These are phyloP conservation scores for Papilio machaon DNA, from an alignment of 1,140 invertebrate species.

Conservation along the genomic window DNA sequence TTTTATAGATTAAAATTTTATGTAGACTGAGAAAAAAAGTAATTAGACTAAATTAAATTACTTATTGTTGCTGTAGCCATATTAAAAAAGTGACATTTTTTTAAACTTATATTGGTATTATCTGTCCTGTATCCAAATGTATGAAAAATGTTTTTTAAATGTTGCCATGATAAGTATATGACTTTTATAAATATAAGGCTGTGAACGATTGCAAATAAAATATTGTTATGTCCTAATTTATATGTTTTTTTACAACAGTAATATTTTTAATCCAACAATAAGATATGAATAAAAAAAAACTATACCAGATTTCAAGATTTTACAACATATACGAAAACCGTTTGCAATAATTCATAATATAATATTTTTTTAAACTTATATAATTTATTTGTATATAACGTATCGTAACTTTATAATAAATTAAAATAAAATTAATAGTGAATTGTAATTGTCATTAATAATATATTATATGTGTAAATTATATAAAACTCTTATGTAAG, in stretches of 20 bases:
- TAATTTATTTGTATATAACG: neutral
- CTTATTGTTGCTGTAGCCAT: too few relatives aligned
- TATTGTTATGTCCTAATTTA: neutral
- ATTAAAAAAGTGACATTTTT: too few relatives aligned
- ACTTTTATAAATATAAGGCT: conserved; percentile 1
- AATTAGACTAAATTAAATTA: neutral
- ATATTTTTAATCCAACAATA: neutral
- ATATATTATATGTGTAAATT: too few relatives aligned
- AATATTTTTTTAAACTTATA: neutral
- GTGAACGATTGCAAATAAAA: conserved; percentile 1
- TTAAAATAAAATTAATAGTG: neutral
- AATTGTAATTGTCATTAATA: neutral
- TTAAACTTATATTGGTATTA: too few relatives aligned
- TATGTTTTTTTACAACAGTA: neutral
- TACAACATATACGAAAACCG: neutral
- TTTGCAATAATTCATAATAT: neutral
- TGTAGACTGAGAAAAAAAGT: neutral
- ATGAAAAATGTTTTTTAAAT: neutral
- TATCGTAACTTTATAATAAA: neutral
- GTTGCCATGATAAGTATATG: neutral
- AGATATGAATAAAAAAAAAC: neutral
- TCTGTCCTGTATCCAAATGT: neutral
- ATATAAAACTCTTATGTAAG: neutral
- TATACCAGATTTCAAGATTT: too few relatives aligned
- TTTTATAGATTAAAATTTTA: neutral